phyloP scores from a whole-genome alignment of 2,888 invertebrate species.

The Mylabris sibirica region DNA sequence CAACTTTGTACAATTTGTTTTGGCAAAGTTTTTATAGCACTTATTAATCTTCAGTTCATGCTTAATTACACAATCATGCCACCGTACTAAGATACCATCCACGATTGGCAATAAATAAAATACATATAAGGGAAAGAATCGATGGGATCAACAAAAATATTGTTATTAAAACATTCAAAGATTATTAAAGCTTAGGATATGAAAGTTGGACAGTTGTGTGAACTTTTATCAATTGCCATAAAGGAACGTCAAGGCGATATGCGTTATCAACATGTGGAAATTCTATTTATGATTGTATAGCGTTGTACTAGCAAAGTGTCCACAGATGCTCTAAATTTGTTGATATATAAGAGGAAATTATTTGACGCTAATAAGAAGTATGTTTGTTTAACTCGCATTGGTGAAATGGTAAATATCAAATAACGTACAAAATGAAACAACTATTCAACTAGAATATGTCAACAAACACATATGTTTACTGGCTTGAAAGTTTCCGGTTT shows the following conservation, averaged over 20 bases:
- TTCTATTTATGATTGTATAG: neutral
- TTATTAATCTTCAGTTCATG: constrained; percentile 31
- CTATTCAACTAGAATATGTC: no score
- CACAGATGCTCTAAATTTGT: neutral
- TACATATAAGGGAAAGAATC: neutral
- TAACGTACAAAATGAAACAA: no score
- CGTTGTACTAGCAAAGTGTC: neutral
- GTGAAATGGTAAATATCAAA: no score
- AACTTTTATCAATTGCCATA: neutral
- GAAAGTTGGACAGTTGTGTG: neutral
- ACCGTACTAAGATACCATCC: neutral
- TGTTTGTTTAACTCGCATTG: no score
- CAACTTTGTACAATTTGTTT: constrained; percentile 31
- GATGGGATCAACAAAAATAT: neutral
- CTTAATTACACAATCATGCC: constrained; percentile 17
- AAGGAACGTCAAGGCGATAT: neutral
- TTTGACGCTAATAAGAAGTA: no score
- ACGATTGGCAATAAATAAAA: neutral
- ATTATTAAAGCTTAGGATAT: neutral
- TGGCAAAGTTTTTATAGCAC: constrained; percentile 27
- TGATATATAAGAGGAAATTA: neutral
- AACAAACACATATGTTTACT: no score
- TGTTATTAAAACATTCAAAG: neutral
- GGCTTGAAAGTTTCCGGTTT: no score
- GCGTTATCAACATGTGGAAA: neutral